Conservation (phyloP, 2,888 invertebrate species). For the Thymelicus lineola region DNA sequence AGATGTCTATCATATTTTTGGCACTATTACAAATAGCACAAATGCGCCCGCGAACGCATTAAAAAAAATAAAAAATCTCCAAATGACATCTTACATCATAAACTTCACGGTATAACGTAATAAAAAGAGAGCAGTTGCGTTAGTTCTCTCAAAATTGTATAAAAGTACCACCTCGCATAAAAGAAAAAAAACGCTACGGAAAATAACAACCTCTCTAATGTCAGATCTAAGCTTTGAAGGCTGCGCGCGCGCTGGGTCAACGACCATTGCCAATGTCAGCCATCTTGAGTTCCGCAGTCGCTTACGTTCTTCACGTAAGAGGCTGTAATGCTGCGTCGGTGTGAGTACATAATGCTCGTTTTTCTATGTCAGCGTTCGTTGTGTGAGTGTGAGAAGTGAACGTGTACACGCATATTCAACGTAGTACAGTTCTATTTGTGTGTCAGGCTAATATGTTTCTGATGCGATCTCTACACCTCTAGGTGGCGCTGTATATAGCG, state of each 20-base stretch:
- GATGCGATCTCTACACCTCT: conserved; percentile 47
- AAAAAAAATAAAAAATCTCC: background rate
- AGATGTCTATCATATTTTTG: no score
- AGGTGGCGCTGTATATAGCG: conserved; percentile 51
- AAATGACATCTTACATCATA: conserved; percentile 7
- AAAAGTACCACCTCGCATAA: conserved; percentile 36
- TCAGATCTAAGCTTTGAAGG: conserved; percentile 82
- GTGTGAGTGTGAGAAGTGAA: conserved; percentile 72
- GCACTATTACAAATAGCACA: background rate
- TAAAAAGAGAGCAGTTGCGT: conserved; percentile 21
- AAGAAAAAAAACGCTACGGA: conserved; percentile 64
- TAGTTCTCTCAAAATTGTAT: conserved; percentile 23
- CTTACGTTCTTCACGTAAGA: conserved; percentile 85
- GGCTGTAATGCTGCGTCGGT: conserved; percentile 77
- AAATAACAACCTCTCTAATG: conserved; percentile 82
- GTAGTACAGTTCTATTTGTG: conserved; percentile 47
- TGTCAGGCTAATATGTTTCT: conserved; percentile 47
- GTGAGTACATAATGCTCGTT: conserved; percentile 79
- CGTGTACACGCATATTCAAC: conserved; percentile 55
- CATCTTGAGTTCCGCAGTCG: conserved; percentile 84
- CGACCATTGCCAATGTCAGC: conserved; percentile 85
- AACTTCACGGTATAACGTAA: conserved; percentile 14
- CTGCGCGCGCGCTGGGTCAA: conserved; percentile 77
- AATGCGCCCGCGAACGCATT: background rate
- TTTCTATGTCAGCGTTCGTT: conserved; percentile 68